Percentiles rank a stretch among this genome's conserved stretches.
Evolutionary conservation across 2,797 vertebrate genomes (phyloP).

Genomic region (Phrynocephalus forsythii): DNA sequence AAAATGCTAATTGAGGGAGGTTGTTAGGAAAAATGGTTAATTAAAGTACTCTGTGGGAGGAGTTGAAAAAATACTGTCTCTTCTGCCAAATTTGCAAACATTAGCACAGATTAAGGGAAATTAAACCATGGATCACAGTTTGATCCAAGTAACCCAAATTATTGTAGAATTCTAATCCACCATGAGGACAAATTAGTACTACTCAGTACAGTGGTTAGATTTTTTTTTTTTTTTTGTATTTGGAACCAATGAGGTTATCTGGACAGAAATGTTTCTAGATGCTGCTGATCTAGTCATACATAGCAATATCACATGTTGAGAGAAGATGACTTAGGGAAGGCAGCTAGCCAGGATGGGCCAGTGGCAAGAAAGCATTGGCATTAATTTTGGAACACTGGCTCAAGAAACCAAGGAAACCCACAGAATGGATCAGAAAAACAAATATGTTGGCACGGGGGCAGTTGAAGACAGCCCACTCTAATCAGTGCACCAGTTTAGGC

Average conservation of each 20-base stretch:
- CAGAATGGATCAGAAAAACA: too few relatives aligned
- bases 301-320: too few relatives aligned
- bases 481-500: too few relatives aligned
- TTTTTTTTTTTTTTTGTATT: not conserved
- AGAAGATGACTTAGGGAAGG: not conserved
- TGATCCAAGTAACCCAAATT: not conserved
- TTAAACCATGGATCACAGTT: not conserved
- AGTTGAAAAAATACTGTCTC: constrained; percentile 12
- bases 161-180: not conserved
- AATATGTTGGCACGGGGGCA: too few relatives aligned
- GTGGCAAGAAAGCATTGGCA: too few relatives aligned
- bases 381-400: too few relatives aligned
- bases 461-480: too few relatives aligned
- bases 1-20: constrained; percentile 6
- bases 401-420: too few relatives aligned
- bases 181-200: not conserved
- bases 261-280: not conserved
- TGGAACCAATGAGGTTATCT: not conserved
- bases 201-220: not conserved
- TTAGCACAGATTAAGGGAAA: not conserved
- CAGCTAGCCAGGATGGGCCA: too few relatives aligned
- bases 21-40: constrained; percentile 38
- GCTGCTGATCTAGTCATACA: too few relatives aligned
- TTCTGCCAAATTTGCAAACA: constrained; percentile 36
- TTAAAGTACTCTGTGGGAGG: constrained; percentile 37